Evolutionary conservation across 2,888 invertebrate species (phyloP), one percentile per base, ranked within the genome.

Genomic region (Azorinus chamasolen): DNA sequence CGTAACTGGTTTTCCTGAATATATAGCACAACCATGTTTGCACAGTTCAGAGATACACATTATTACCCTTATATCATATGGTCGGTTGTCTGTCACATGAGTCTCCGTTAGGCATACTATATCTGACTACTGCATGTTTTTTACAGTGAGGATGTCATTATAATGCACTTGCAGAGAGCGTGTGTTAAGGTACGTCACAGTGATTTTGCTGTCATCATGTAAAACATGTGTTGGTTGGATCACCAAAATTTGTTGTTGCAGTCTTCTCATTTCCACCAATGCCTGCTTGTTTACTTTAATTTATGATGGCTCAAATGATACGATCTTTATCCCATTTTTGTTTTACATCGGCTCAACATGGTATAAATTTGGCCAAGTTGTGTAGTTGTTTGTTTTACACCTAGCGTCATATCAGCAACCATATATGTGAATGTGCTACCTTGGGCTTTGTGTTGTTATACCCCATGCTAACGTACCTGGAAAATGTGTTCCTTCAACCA

Each of bases 281-380:
- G 69, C 64, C 25, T 32, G 45, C 37, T 51, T 46, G 54, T 78
- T 69, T 1, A 71, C 68, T 51, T 53, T 51, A 5, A 71, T 66
- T 32, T 77, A 71, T 0, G 32, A 54, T 39, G 24, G 20, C 27
- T 55, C 37, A 62, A 78, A 73, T 18, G 27, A 27, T 18, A 20
- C 25, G 10, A 78, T 18, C 32, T 73, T 64, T 18, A 78, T 22
- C 43, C 48, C 51, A 20, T 41, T 43, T 43, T 61, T 14, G 73
- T 51, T 55, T 54, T 68, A 12, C 57, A 50, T 54, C 78, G 46
- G 57, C 78, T 75, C 16, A 79, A 24, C 55, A 64, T 48, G 4
- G 68, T 68, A 46, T 75, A 75, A 51, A 55, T 51, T 58, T 71
- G 75, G 12, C 75, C 79, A n/a, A 59, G 69, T 50, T 43, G 51